These are phyloP conservation scores for Stigmatopora nigra DNA, from an alignment of 2,113 vertebrate species.

Conservation along the genomic window DNA sequence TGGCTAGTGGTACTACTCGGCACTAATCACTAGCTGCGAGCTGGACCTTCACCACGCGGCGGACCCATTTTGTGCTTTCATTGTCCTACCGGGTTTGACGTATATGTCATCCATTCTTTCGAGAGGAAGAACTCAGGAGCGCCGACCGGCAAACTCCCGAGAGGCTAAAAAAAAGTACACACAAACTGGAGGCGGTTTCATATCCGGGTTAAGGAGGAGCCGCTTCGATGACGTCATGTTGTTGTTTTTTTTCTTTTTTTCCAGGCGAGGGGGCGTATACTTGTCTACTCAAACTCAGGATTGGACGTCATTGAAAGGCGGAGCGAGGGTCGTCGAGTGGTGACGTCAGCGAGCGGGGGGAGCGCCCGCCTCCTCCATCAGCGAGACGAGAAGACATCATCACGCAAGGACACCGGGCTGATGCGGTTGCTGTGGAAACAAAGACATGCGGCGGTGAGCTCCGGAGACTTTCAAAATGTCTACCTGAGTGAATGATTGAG, in stretches of 20 bases:
- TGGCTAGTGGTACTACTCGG: neutral
- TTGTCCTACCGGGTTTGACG: constrained; percentile 56
- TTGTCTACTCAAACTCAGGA: no score
- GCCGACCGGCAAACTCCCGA: no score
- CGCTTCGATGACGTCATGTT: neutral
- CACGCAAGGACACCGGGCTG: constrained; percentile 37
- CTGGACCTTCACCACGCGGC: neutral
- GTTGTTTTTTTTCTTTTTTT: no score
- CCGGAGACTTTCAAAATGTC: constrained; percentile 18
- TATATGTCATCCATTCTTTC: constrained; percentile 51
- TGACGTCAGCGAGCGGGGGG: constrained; percentile 17
- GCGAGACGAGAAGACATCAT: constrained; percentile 26
- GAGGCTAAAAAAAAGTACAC: no score
- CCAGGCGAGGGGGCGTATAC: no score
- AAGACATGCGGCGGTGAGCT: constrained; percentile 14
- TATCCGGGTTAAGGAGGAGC: neutral
- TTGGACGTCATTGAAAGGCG: neutral
- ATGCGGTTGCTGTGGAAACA: constrained; percentile 32
- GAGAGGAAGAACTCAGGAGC: neutral
- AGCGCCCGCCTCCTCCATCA: neutral
- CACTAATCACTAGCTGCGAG: neutral
- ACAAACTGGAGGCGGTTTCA: neutral
- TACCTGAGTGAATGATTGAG: neutral
- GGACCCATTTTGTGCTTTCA: neutral
- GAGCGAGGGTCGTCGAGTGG: neutral